A percentile compares a stretch with the other conserved stretches of the same genome.
These are phyloP conservation scores for Bombyx mandarina DNA, from an alignment of 1,140 invertebrate genomes.

Conservation along the genomic window DNA sequence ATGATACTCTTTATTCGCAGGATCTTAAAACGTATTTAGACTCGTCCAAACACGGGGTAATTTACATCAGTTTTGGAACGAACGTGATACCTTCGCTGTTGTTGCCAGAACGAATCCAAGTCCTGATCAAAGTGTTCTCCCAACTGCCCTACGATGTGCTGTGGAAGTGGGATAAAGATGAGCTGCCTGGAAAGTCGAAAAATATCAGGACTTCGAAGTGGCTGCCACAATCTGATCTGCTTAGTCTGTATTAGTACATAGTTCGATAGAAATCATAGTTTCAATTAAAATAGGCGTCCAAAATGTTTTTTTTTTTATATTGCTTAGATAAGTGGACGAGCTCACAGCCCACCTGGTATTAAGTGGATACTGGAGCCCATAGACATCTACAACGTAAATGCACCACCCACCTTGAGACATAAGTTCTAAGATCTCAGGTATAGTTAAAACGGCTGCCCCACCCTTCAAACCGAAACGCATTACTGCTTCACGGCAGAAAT, in stretches of 20 bases:
- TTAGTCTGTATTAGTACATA: conserved; percentile 38
- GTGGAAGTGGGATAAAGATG: conserved; percentile 67
- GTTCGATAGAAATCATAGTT: no score
- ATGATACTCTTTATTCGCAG: conserved; percentile 14
- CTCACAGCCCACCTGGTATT: no score
- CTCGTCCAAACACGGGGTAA: conserved; percentile 24
- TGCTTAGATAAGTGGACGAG: no score
- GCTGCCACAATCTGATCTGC: conserved; percentile 69
- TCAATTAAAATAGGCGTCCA: no score
- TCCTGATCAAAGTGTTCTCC: conserved; percentile 54
- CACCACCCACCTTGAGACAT: no score
- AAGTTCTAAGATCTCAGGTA: no score
- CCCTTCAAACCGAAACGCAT: no score
- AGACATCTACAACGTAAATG: no score
- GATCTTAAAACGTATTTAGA: conserved; percentile 26
- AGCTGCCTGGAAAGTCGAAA: conserved; percentile 19
- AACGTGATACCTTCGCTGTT: conserved; percentile 51
- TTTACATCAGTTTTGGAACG: conserved; percentile 69
- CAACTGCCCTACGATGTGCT: conserved; percentile 59
- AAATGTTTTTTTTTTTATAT: no score
- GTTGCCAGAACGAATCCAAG: conserved; percentile 29
- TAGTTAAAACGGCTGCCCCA: no score
- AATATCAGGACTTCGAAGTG: conserved; percentile 61
- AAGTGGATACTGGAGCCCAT: no score
- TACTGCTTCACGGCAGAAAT: no score